Percentiles rank a stretch among this genome's conserved stretches.
These are phyloP conservation scores for Horisme vitalbata DNA, from an alignment of 2,888 invertebrate genomes.

Conservation along the genomic window DNA sequence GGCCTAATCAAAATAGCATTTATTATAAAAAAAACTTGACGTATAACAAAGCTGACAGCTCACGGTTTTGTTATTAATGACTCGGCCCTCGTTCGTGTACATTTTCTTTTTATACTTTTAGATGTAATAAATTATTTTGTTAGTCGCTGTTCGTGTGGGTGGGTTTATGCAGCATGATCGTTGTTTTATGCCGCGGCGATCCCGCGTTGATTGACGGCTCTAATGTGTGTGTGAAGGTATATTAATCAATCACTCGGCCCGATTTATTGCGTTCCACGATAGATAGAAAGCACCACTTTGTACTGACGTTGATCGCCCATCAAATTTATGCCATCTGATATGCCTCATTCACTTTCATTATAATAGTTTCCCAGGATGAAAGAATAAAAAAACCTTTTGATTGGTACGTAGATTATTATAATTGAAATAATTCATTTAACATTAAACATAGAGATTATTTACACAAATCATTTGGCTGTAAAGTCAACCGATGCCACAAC, in stretches of 20 bases:
- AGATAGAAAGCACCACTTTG: slow-evolving; percentile 52
- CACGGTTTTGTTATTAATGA: slow-evolving; percentile 80
- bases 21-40: slow-evolving; percentile 76
- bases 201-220: slow-evolving; percentile 67
- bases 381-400: slow-evolving; percentile 49
- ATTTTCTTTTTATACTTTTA: slow-evolving; percentile 59
- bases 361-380: slow-evolving; percentile 27
- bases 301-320: slow-evolving; percentile 56
- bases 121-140: slow-evolving; percentile 72
- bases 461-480: slow-evolving; percentile 79
- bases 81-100: slow-evolving; percentile 53
- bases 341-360: slow-evolving; percentile 36
- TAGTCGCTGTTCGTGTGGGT: slow-evolving; percentile 58
- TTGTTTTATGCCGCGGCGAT: slow-evolving; percentile 63
- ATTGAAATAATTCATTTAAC: slow-evolving; percentile 77
- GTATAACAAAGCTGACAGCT: slow-evolving; percentile 80
- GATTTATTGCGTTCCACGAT: slow-evolving; percentile 59
- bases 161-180: slow-evolving; percentile 60
- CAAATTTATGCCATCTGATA: slow-evolving; percentile 51
- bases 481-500: slow-evolving; percentile 57
- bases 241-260: slow-evolving; percentile 71
- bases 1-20: slow-evolving; percentile 85
- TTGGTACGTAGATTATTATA: slow-evolving; percentile 77
- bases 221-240: slow-evolving; percentile 67
- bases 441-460: slow-evolving; percentile 78